phyloP scores from a whole-genome alignment of 2,113 vertebrate genomes.

The Prietella phreatophila region DNA sequence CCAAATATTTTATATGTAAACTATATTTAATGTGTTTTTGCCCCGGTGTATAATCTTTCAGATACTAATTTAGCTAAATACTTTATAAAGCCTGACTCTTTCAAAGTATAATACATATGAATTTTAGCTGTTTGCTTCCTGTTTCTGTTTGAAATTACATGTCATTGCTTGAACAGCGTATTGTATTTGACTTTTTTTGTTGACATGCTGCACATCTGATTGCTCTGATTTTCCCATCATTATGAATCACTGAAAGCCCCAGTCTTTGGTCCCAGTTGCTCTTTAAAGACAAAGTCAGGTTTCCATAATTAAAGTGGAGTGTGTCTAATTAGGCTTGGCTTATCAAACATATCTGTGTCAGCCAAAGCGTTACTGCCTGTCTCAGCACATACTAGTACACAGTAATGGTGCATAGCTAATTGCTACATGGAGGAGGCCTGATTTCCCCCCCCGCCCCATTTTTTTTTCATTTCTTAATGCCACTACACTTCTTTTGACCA shows the following conservation, averaged over 20 bases:
- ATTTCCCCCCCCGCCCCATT: background rate
- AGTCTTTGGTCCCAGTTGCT: slow-evolving; percentile 48
- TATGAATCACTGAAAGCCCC: slow-evolving; percentile 19
- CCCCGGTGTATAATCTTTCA: background rate
- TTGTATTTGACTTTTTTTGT: slow-evolving; percentile 14
- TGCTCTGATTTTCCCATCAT: slow-evolving; percentile 38
- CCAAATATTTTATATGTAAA: background rate
- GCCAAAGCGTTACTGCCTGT: slow-evolving; percentile 45
- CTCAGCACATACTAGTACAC: slow-evolving; percentile 48
- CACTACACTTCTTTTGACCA: background rate
- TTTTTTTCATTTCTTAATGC: slow-evolving; percentile 25
- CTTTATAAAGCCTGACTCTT: slow-evolving; percentile 3
- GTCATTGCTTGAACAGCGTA: slow-evolving; percentile 20
- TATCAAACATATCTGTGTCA: slow-evolving; percentile 50
- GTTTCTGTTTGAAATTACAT: background rate
- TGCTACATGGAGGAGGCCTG: slow-evolving; percentile 43
- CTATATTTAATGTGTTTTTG: background rate
- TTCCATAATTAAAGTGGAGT: slow-evolving; percentile 49
- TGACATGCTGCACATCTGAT: slow-evolving; percentile 7
- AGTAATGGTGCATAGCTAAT: slow-evolving; percentile 51
- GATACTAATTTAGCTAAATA: background rate
- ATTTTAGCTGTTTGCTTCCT: background rate
- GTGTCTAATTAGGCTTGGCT: slow-evolving; percentile 55
- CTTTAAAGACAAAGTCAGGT: slow-evolving; percentile 49
- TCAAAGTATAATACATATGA: slow-evolving; percentile 18